phyloP scores from a whole-genome alignment of 2,888 invertebrate species.

The Rugalucina vietnamica region DNA sequence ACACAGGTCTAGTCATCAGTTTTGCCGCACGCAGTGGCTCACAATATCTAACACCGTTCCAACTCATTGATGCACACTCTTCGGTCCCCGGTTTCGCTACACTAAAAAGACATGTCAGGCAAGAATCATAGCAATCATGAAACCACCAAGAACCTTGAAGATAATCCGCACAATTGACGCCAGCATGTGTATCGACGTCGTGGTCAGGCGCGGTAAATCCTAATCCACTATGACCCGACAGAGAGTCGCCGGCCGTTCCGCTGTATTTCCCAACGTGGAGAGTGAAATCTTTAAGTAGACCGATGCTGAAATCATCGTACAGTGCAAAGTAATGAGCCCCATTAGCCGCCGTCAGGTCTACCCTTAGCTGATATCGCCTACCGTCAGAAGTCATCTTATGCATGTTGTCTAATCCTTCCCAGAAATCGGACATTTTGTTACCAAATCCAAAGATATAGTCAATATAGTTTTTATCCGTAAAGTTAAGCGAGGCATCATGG shows the following conservation, averaged over 20 bases:
- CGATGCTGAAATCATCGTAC: constrained; percentile 52
- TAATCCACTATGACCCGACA: constrained; percentile 38
- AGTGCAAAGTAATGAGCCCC: constrained; percentile 30
- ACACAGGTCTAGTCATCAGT: constrained; percentile 52
- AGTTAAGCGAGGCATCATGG: too few species aligned
- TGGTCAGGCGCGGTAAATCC: constrained; percentile 46
- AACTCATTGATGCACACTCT: constrained; percentile 45
- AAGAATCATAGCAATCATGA: constrained; percentile 52
- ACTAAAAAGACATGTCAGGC: constrained; percentile 45
- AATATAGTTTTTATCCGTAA: too few species aligned
- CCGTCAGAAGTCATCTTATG: constrained; percentile 47
- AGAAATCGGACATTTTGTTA: too few species aligned
- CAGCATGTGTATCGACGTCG: constrained; percentile 39
- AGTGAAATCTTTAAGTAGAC: constrained; percentile 28
- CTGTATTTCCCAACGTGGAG: constrained; percentile 33
- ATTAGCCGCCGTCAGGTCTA: constrained; percentile 33
- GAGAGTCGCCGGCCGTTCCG: constrained; percentile 52
- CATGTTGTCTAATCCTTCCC: constrained; percentile 54
- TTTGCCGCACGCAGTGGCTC: constrained; percentile 26
- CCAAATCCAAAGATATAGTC: too few species aligned
- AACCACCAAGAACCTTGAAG: constrained; percentile 54
- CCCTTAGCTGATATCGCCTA: constrained; percentile 46
- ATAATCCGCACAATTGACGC: constrained; percentile 31
- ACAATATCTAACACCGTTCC: constrained; percentile 49
- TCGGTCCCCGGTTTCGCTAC: constrained; percentile 43